Evolutionary conservation across 2,113 vertebrate species (phyloP), one percentile per base, ranked within the genome.

Genomic region (Notiomystis cincta): DNA sequence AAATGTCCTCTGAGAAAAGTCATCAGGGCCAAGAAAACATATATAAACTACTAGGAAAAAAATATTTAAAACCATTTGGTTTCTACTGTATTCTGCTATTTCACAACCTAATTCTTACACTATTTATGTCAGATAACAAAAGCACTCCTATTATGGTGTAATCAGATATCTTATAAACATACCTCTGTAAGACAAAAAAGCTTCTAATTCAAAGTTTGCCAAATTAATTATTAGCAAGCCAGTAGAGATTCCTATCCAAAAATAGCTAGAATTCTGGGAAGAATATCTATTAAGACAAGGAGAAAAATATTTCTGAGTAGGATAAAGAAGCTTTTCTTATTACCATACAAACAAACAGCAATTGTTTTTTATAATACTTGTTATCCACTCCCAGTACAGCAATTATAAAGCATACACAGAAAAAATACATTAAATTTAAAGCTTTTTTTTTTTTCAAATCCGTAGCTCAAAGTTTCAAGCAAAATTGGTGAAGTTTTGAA

Each of bases 191-290:
- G 89, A 97, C 15, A 99, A 86, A 54, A 60, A 89, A 10, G 96
- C 97, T 94, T 98, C 96, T 58, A 99, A 78, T 67, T 99, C 98
- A 50, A 98, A 98, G 81, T 97, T 98, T 67, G 98, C 98, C 93
- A 98, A 33, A 95, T 99, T 98, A 53, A 99, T 87, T 84, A 99
- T 69, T 89, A 98, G 98, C 7, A 99, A 95, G 22, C 98, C 98
- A 80, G 98, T 91, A 9, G 98, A 96, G 82, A 98, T 99, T 94
- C 98, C 99, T 57, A 99, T 96, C 98, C 98, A 99, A 70, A 99
- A 67, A 79, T 94, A 98, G 60, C 56, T 94, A 79, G 89, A 54
- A 27, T 92, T 92, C 66, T 89, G 96, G n/a, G 51, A 40, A 77
- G 88, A 58, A 30, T 66, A 77, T 5, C 98, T 98, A 30, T 37